Conservation (phyloP, 2,888 invertebrate species). For the Ptychoptera contaminata region DNA sequence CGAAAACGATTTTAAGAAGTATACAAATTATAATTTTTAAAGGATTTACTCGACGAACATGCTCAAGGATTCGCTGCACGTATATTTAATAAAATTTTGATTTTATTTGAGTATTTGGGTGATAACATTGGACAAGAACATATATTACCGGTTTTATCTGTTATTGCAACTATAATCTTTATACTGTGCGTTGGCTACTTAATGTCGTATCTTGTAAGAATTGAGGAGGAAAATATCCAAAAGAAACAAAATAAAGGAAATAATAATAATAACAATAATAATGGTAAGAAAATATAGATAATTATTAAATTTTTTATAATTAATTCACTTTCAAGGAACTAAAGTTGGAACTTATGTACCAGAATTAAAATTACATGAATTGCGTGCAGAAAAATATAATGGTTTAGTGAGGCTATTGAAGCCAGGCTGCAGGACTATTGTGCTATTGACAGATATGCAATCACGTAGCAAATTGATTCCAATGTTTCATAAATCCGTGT, state of each 20-base stretch:
- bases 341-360: conserved; percentile 24
- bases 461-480: conserved; percentile 74
- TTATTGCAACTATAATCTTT: conserved; percentile 60
- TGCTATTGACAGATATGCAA: conserved; percentile 78
- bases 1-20: no score
- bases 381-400: conserved; percentile 89
- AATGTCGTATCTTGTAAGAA: conserved; percentile 62
- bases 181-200: conserved; percentile 67
- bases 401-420: conserved; percentile 82
- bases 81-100: conserved; percentile 45
- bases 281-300: conserved; percentile 6
- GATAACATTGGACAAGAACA: conserved; percentile 62
- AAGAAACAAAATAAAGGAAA: conserved; percentile 20
- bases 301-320: conserved; percentile 5
- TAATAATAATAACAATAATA: conserved; percentile 19
- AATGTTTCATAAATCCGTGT: conserved; percentile 83
- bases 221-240: conserved; percentile 28
- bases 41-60: conserved; percentile 68
- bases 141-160: conserved; percentile 60
- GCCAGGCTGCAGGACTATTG: conserved; percentile 88
- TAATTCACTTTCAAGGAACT: conserved; percentile 11
- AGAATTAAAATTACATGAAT: conserved; percentile 74
- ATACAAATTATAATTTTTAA: background rate
- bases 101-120: conserved; percentile 53
- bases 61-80: conserved; percentile 55